Base-by-base conservation (phyloP, 1,140 invertebrate genomes). In the Samia ricini region DNA sequence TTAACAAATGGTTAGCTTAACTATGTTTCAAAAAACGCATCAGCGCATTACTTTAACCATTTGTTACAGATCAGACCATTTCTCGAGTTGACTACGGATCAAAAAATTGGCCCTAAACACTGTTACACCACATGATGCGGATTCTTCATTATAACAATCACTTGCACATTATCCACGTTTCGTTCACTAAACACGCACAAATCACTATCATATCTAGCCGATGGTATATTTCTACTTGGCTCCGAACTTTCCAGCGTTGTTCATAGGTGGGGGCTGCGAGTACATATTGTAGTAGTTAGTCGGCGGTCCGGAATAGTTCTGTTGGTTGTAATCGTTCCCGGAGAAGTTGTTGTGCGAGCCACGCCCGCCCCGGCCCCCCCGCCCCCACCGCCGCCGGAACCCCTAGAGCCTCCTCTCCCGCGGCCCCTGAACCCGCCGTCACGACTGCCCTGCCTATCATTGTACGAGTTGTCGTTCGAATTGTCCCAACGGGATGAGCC, bases 221-320 rank as follows among this genome's bases (percentile, higher is more conserved):
- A 1, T 5, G 26, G 26, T 29, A 1, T 5, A 1, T 10, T 5
- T 29, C 26, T 29, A 36, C 48, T 77, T 72, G 21, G 68, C 55
- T n/a, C 24, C 52, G 54, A 64, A 71, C 42, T 75, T 66, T 20
- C 54, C 64, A 15, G 61, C 61, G 2, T 69, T 29, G 4, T 29
- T 29, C 0, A 69, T 12, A 74, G 77, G 77, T 0, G 79, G 83
- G 0, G 81, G 85, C 52, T 85, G 82, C 0, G 81, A 68, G 54
- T 87, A 89, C 84, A 89, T 89, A 61, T 87, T 87, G 56, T 89
- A 89, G 61, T 87, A 89, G 60, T 71, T 83, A 19, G 75, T 83
- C 0, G 77, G 72, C 5, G 66, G n/a, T n/a, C n/a, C 68, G 58
- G 21, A 68, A 56, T 61, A 63, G n/a, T 29, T 55, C 12, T 71